Evolutionary conservation across 2,888 invertebrate genomes (phyloP).

Genomic region (Nemotelus nigrinus): DNA sequence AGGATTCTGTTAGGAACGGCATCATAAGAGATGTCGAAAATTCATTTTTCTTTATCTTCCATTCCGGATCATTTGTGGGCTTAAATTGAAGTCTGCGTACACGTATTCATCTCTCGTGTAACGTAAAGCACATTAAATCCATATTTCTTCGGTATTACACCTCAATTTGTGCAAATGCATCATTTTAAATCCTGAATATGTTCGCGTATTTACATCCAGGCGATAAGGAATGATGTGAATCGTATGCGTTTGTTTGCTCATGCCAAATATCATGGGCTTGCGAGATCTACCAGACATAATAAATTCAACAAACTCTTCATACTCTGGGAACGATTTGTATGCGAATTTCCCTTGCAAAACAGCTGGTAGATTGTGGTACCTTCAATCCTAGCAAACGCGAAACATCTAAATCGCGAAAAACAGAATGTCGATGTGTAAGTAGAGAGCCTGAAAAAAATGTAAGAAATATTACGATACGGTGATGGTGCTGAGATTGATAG

Average conservation of each 20-base stretch:
- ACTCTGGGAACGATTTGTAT: conserved; percentile 3
- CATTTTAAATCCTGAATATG: conserved; percentile 8
- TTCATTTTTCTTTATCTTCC: no score
- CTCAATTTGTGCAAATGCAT: conserved; percentile 42
- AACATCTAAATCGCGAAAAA: conserved; percentile 38
- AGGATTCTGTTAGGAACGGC: no score
- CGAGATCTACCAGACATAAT: conserved; percentile 8
- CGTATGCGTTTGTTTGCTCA: conserved; percentile 32
- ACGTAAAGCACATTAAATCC: conserved; percentile 1
- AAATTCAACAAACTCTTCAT: conserved; percentile 18
- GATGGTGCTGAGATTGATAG: conserved; percentile 4
- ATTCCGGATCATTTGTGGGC: no score
- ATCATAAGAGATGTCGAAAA: no score
- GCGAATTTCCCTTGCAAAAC: conserved; percentile 41
- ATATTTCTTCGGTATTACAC: conserved; percentile 27
- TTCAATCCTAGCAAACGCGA: conserved; percentile 17
- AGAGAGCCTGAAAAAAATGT: background rate
- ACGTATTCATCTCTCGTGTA: no score
- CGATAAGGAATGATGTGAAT: background rate
- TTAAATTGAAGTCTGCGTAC: no score
- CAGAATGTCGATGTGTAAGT: background rate
- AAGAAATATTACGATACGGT: conserved; percentile 4
- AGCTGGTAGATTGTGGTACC: conserved; percentile 34
- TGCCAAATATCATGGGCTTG: conserved; percentile 35
- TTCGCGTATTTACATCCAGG: background rate